Percentiles rank a stretch among this genome's conserved stretches.
Evolutionary conservation across 1,140 invertebrate species (phyloP).

Genomic region (Yoshiicerus persimilis): DNA sequence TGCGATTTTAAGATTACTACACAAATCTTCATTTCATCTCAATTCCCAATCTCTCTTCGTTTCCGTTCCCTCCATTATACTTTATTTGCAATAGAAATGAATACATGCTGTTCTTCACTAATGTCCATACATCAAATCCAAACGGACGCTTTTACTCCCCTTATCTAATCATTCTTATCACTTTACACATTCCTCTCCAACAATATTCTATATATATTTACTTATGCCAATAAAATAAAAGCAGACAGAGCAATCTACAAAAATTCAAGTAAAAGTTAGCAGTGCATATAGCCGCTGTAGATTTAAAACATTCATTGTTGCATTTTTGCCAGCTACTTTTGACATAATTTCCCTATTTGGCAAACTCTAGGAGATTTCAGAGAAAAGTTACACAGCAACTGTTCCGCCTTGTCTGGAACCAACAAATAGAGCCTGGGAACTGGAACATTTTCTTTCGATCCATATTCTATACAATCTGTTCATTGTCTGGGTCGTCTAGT

Average conservation of each 20-base stretch:
- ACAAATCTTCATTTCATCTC: background rate
- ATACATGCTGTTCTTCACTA: background rate
- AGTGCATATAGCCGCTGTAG: background rate
- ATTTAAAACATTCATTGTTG: background rate
- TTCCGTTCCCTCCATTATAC: too few relatives aligned
- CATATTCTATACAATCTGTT: background rate
- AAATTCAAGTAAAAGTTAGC: background rate
- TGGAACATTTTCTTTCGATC: background rate
- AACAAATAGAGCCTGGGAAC: background rate
- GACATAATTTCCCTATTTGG: background rate
- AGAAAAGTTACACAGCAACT: background rate
- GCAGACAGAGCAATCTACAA: background rate
- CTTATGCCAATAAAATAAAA: background rate
- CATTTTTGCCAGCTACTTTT: background rate
- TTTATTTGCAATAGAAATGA: too few relatives aligned
- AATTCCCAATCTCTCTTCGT: background rate
- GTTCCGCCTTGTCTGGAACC: background rate
- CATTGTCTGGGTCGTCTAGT: background rate
- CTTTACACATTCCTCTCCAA: background rate
- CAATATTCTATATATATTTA: too few relatives aligned
- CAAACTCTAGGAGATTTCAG: background rate
- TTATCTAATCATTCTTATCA: background rate
- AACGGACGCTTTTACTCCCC: background rate
- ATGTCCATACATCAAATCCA: too few relatives aligned
- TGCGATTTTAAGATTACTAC: background rate